These are phyloP conservation scores for Perodicticus potto DNA, from an alignment of 2,797 vertebrate species.

Conservation along the genomic window DNA sequence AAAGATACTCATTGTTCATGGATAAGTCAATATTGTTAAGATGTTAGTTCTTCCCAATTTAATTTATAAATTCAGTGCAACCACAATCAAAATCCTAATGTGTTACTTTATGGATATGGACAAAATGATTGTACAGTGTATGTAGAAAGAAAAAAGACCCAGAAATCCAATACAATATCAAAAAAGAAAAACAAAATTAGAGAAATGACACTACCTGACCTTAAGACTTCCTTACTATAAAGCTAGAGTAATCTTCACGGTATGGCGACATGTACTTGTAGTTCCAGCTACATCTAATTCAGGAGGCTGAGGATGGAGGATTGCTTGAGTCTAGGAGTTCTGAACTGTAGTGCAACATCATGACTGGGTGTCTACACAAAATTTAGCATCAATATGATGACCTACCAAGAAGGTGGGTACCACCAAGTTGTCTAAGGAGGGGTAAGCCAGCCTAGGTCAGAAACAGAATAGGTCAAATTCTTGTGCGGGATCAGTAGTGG, in stretches of 20 bases:
- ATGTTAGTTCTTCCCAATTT: neutral
- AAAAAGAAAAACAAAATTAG: slow-evolving; percentile 23
- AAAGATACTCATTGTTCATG: neutral
- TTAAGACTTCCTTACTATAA: slow-evolving; percentile 25
- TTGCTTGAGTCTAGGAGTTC: neutral
- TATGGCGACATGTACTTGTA: neutral
- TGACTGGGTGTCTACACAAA: neutral
- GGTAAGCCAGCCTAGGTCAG: neutral
- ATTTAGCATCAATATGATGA: neutral
- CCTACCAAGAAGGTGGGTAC: neutral
- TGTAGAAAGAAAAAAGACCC: neutral
- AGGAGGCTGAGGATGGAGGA: neutral
- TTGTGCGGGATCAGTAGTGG: neutral
- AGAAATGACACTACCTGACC: neutral
- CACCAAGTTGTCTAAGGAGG: neutral
- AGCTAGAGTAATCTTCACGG: neutral
- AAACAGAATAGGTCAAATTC: neutral
- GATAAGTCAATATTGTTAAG: neutral
- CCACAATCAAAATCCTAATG: neutral
- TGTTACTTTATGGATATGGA: neutral
- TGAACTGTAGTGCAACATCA: neutral
- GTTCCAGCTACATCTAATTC: neutral
- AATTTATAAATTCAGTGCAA: slow-evolving; percentile 8
- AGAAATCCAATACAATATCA: neutral
- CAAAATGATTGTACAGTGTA: neutral